Conservation (phyloP, 2,113 vertebrate genomes). For the Labeo rohita region DNA sequence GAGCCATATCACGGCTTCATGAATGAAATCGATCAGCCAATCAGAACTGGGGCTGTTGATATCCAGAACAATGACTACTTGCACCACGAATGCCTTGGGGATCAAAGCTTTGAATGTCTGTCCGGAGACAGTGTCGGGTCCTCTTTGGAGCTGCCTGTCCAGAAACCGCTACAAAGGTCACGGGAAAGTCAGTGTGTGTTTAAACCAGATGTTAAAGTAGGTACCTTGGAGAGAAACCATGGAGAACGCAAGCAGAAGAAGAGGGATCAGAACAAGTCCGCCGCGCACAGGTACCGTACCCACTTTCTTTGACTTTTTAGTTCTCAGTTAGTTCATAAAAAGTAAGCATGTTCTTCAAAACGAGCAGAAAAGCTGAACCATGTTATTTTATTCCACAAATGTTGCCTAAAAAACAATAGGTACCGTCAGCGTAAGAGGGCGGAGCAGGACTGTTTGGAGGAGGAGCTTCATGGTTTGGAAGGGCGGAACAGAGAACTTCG, state of each 20-base stretch:
- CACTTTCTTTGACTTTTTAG: neutral
- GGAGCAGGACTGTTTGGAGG: conserved; percentile 89
- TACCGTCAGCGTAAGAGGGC: conserved; percentile 91
- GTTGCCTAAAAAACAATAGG: conserved; percentile 66
- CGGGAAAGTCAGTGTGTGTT: conserved; percentile 74
- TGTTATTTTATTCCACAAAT: conserved; percentile 36
- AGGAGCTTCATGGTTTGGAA: conserved; percentile 88
- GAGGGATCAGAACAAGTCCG: conserved; percentile 92
- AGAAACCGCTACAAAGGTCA: conserved; percentile 74
- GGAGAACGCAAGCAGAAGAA: conserved; percentile 91
- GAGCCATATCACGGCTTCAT: conserved; percentile 82
- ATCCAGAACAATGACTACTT: conserved; percentile 77
- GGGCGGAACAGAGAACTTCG: conserved; percentile 87
- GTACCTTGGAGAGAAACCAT: conserved; percentile 56
- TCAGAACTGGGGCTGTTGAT: conserved; percentile 73
- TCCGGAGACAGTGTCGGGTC: conserved; percentile 75
- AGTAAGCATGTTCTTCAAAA: conserved; percentile 6
- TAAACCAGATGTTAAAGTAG: conserved; percentile 68
- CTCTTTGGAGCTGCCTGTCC: conserved; percentile 70
- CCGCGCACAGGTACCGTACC: conserved; percentile 82
- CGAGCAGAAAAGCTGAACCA: conserved; percentile 30
- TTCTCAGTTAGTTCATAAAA: neutral
- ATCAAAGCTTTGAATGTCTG: conserved; percentile 80
- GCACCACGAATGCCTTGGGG: conserved; percentile 83
- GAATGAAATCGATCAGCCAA: conserved; percentile 73